Evolutionary conservation across 2,888 invertebrate genomes (phyloP), one percentile per base, ranked within the genome.

Genomic region (Perdita meconis): DNA sequence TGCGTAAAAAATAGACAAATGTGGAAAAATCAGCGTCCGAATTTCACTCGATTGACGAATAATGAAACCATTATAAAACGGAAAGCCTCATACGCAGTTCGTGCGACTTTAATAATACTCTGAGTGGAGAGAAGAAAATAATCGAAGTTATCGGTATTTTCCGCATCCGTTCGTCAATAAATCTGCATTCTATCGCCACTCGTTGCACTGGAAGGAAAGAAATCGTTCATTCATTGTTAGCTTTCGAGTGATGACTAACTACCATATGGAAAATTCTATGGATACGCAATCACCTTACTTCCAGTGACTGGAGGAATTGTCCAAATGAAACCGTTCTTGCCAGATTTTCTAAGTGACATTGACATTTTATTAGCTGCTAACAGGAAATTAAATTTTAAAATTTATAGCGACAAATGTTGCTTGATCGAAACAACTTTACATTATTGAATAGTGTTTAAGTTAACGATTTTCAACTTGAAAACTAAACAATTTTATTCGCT

Each of bases 231-330:
- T 83, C 76, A 83, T 73, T 69, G 71, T 73, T 72, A 63, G 34
- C 63, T 53, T 67, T 34, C 50, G 56, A 50, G 26, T 50, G 56
- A 24, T 63, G 38, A 78, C 55, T 53, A 64, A 70, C 50, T 57
- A 42, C 34, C 63, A 71, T 30, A 61, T 84, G 78, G 78, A 82
- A 84, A 80, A 74, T 84, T 84, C 74, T 84, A 80, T 65, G 69
- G 71, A 50, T 56, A 51, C 59, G 65, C 51, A 66, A 63, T 69
- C 44, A 13, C n/a, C 34, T 42, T 26, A n/a, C 22, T 12, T n/a
- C 16, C 12, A 30, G 44, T 16, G 34, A 34, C 30, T 30, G 10
- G 42, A 19, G 34, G n/a, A n/a, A 26, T 4, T 4, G 10, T 47
- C 2, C 22, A 19, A 19, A 47, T 19, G 19, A 19, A 55, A 8